Conservation (phyloP, 2,113 vertebrate genomes). For the Pseudorhombus dupliciocellatus region DNA sequence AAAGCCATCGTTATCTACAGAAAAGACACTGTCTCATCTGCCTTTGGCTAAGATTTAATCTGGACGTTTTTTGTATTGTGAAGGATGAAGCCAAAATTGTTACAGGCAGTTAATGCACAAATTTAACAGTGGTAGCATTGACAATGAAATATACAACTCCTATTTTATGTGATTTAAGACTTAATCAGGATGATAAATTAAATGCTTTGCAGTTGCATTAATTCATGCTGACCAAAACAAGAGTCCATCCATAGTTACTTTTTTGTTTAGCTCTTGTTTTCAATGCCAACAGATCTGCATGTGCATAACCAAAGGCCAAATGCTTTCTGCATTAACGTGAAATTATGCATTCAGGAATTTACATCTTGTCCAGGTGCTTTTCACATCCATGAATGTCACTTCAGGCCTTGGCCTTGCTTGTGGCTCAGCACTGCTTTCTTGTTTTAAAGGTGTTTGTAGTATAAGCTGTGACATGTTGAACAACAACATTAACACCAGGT, state of each 20-base stretch:
- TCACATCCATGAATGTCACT: not conserved
- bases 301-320: not conserved
- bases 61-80: constrained; percentile 12
- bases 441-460: not conserved
- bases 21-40: constrained; percentile 39
- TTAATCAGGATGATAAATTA: constrained; percentile 8
- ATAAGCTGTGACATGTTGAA: not conserved
- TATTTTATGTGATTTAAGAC: constrained; percentile 3
- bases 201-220: not conserved
- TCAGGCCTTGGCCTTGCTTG: not conserved
- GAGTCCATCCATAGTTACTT: too few relatives aligned
- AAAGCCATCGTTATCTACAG: constrained; percentile 50
- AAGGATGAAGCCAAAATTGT: not conserved
- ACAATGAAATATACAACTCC: not conserved
- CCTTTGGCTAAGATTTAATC: constrained; percentile 15
- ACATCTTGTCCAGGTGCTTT: not conserved
- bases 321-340: not conserved
- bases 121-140: constrained; percentile 4
- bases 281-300: not conserved
- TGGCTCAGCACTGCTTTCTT: not conserved
- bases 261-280: not conserved
- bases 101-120: constrained; percentile 5
- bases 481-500: not conserved
- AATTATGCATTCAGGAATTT: not conserved
- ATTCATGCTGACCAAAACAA: too few relatives aligned